Percentiles rank a stretch among this genome's conserved stretches.
These are phyloP conservation scores for Drosophila gunungcola DNA, from an alignment of 1,140 invertebrate species.

Conservation along the genomic window DNA sequence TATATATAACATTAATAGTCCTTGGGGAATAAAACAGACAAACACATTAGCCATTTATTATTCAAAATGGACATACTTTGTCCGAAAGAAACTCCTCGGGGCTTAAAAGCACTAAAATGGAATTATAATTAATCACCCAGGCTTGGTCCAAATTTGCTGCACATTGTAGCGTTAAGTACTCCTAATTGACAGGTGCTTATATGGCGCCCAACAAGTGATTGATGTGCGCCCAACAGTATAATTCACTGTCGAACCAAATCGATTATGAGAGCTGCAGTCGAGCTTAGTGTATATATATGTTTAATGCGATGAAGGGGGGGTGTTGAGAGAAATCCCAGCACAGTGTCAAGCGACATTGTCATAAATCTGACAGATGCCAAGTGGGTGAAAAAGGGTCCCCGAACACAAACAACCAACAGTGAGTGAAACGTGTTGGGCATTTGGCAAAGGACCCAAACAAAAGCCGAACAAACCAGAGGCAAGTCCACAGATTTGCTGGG, in stretches of 20 bases:
- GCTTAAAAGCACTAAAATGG: slow-evolving; percentile 1
- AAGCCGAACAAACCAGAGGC: slow-evolving; percentile 34
- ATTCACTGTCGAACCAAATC: slow-evolving; percentile 36
- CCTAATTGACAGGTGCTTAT: slow-evolving; percentile 40
- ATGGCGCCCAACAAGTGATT: slow-evolving; percentile 38
- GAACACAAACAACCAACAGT: slow-evolving; percentile 13
- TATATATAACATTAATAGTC: not conserved
- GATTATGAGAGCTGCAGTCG: slow-evolving; percentile 38
- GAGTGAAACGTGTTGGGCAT: slow-evolving; percentile 68
- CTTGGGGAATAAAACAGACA: not conserved
- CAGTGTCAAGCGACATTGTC: slow-evolving; percentile 59
- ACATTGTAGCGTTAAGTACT: slow-evolving; percentile 25
- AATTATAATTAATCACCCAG: slow-evolving; percentile 31
- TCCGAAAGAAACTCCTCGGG: not conserved
- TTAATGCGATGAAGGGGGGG: slow-evolving; percentile 1
- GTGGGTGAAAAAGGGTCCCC: slow-evolving; percentile 44
- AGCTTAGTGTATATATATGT: slow-evolving; percentile 13
- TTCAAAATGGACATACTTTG: not conserved
- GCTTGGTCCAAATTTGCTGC: slow-evolving; percentile 12
- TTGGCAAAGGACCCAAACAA: slow-evolving; percentile 59
- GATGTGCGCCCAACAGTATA: slow-evolving; percentile 35
- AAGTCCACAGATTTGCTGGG: slow-evolving; percentile 36
- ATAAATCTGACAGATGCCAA: slow-evolving; percentile 72
- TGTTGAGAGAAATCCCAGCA: not conserved
- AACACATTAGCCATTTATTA: not conserved